phyloP scores from a whole-genome alignment of 92 coral and sea anemone genomes.

The Palythoa caribaeorum region DNA sequence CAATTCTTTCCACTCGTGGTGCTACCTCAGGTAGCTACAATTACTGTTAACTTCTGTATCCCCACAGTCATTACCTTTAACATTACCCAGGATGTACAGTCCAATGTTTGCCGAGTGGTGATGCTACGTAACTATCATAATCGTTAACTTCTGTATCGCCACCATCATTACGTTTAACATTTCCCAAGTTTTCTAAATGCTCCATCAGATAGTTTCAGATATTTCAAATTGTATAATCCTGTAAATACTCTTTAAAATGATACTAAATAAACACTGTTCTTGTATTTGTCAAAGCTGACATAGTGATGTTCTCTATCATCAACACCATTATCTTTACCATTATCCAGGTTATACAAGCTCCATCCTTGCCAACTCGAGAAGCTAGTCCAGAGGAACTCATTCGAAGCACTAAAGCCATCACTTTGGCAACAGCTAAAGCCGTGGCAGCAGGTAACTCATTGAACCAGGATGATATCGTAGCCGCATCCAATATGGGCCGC shows the following conservation, averaged over 20 bases:
- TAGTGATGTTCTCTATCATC: not conserved
- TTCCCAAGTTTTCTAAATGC: no score
- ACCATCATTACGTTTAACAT: no score
- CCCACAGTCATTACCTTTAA: not conserved
- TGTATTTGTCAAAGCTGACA: not conserved
- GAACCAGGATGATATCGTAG: conserved; percentile 93
- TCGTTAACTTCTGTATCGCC: no score
- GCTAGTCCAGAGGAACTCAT: conserved; percentile 98
- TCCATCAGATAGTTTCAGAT: no score
- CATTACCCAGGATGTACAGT: not conserved
- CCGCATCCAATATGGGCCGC: conserved; percentile 97
- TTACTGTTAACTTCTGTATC: no score
- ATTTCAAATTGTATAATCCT: no score
- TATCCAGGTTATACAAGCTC: conserved; percentile 78
- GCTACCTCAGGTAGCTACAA: not conserved
- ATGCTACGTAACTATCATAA: no score
- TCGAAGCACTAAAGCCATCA: conserved; percentile 89
- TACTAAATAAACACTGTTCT: no score
- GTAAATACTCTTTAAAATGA: no score
- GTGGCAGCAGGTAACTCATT: conserved; percentile 99
- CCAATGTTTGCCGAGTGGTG: no score
- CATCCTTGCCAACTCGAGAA: conserved; percentile 80
- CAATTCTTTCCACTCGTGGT: no score
- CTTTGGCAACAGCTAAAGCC: conserved; percentile 99
- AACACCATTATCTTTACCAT: not conserved